A percentile compares a stretch with the other conserved stretches of the same genome.
Evolutionary conservation across 2,113 vertebrate species (phyloP).

Genomic region (Mus spicilegus): DNA sequence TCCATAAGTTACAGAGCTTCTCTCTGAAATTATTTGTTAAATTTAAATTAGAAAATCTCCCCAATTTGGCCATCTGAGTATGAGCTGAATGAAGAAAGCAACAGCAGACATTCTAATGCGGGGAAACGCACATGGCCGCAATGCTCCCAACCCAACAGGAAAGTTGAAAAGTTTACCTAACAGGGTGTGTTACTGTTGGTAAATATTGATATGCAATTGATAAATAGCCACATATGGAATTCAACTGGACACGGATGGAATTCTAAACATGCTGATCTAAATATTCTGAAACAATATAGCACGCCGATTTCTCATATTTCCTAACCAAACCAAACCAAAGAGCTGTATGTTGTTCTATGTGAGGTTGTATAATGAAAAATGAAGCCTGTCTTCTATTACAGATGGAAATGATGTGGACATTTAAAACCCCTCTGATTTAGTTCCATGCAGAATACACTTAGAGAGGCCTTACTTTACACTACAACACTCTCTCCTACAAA

Average conservation of each 20-base stretch:
- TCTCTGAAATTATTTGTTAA: neutral
- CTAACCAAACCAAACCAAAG: neutral
- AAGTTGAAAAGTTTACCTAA: slow-evolving; percentile 19
- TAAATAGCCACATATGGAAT: neutral
- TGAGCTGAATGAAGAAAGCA: neutral
- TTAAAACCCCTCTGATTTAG: slow-evolving; percentile 7
- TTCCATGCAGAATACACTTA: neutral
- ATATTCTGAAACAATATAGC: neutral
- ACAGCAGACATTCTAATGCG: neutral
- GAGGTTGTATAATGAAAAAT: slow-evolving; percentile 23
- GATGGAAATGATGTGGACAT: neutral
- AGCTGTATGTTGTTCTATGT: neutral
- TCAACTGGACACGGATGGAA: neutral
- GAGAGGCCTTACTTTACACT: neutral
- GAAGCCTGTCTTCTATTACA: neutral
- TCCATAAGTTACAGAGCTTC: slow-evolving; percentile 18
- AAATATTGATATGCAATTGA: neutral
- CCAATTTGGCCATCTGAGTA: neutral
- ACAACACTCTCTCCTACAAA: neutral
- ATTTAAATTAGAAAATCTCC: neutral
- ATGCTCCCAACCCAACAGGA: neutral
- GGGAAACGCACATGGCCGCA: neutral
- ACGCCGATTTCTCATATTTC: neutral
- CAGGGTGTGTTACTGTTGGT: neutral
- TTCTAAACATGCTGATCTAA: neutral